phyloP scores from a whole-genome alignment of 1,140 invertebrate genomes.

The Bradysia coprophila region DNA sequence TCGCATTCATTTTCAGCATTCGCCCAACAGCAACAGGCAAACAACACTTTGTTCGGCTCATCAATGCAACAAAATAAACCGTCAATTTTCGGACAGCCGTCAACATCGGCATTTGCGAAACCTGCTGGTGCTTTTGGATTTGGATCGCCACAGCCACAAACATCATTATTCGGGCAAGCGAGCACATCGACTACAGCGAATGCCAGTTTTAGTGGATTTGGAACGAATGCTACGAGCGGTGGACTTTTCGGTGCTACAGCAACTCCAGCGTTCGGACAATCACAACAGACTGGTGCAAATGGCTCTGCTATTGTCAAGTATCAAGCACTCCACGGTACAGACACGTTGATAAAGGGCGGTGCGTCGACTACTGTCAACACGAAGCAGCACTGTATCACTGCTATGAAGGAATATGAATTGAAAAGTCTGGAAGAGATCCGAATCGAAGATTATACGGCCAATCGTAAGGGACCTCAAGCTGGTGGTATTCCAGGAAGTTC shows the following conservation, averaged over 20 bases:
- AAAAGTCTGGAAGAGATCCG: conserved; percentile 90
- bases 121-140: conserved; percentile 37
- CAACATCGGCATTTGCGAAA: conserved; percentile 38
- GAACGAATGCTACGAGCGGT: conserved; percentile 31
- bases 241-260: conserved; percentile 37
- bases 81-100: conserved; percentile 29
- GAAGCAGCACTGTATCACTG: conserved; percentile 87
- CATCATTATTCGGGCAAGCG: conserved; percentile 34
- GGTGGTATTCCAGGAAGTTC: conserved; percentile 7
- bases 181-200: conserved; percentile 19
- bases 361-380: conserved; percentile 67
- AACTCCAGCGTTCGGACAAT: conserved; percentile 14
- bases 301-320: conserved; percentile 73
- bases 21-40: conserved; percentile 1
- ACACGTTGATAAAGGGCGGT: conserved; percentile 81
- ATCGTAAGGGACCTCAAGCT: conserved; percentile 52
- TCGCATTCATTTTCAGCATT: background rate
- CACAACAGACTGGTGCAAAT: conserved; percentile 25
- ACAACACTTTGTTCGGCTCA: conserved; percentile 6
- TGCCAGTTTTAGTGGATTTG: conserved; percentile 33
- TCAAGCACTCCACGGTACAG: conserved; percentile 65
- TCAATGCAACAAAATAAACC: conserved; percentile 5
- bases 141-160: conserved; percentile 24
- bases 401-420: conserved; percentile 93
- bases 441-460: conserved; percentile 80